Base-by-base conservation (phyloP, 2,113 vertebrate species). In the Hippocampus abdominalis region DNA sequence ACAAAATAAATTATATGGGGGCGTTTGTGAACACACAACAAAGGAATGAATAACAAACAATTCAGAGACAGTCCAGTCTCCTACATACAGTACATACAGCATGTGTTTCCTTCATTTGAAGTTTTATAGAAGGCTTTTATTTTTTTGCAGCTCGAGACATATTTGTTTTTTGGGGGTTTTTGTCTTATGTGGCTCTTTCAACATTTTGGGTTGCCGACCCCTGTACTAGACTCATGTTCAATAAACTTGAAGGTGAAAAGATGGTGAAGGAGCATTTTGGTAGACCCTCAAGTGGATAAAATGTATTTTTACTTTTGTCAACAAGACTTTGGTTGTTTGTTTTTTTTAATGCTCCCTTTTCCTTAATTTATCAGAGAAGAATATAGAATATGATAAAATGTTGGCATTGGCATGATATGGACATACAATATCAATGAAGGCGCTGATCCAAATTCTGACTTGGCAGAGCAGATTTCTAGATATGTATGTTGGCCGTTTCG, bases 381-480 rank as follows among this genome's bases (percentile, higher is more conserved):
- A 18, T 32, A 25, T 57, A 29, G 3, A 27, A 27, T 27, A 57
- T 29, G 54, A 27, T 25, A 27, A 12, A 13, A 54, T 57, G 13
- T 15, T 13, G 23, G 54, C 54, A 27, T 27, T 6, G 1, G 27
- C 23, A 13, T 16, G 25, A 23, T 23, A 57, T 7, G 25, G 48
- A 20, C 16, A 49, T 4, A 27, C 6, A 23, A 57, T 36, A 36
- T 36, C 32, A 57, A 57, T 57, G 54, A 57, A 57, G 54, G 54
- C 54, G 25, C 54, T 16, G 54, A 25, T 57, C 54, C 54, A 57
- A 57, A 57, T 57, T 57, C 25, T 57, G 54, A 57, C 23, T 57
- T 57, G 54, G 54, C 54, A 57, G 23, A 27, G 23, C 9, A 15
- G 13, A 16, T 57, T 57, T 36, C 54, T 6, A 27, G 54, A 8